Evolutionary conservation across 1,140 invertebrate genomes (phyloP).

Genomic region (Drosophila lacteicornis): DNA sequence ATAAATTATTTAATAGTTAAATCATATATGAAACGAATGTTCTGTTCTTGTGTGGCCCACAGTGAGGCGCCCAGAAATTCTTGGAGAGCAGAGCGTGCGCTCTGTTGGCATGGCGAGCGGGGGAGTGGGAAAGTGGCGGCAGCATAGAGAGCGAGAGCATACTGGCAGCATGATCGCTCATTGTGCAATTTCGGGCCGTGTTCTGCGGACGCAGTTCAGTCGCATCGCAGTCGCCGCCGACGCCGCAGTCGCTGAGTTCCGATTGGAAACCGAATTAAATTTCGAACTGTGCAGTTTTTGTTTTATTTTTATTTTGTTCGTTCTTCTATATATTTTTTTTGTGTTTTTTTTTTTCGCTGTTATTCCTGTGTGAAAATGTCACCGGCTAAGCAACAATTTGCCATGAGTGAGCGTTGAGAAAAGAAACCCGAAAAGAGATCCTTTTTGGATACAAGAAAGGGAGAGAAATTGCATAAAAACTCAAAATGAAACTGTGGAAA

Average conservation of each 20-base stretch:
- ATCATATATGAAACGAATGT: not conserved
- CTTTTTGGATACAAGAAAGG: not conserved
- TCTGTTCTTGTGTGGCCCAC: not conserved
- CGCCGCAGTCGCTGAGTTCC: conserved; percentile 13
- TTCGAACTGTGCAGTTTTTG: conserved; percentile 12
- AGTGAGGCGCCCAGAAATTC: conserved; percentile 34
- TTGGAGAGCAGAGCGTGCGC: conserved; percentile 35
- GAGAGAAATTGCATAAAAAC: conserved; percentile 1
- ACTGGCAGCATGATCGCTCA: conserved; percentile 45
- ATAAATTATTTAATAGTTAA: not conserved
- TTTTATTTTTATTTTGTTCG: conserved; percentile 19
- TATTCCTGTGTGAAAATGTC: conserved; percentile 36
- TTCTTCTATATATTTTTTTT: conserved; percentile 7
- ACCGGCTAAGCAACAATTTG: conserved; percentile 31
- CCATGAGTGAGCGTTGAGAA: conserved; percentile 25
- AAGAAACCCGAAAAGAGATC: conserved; percentile 10
- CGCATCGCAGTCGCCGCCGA: conserved; percentile 39
- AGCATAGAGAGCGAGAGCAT: conserved; percentile 9
- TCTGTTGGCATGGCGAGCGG: not conserved
- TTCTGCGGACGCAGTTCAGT: conserved; percentile 55
- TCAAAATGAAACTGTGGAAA: conserved; percentile 81
- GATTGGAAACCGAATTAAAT: conserved; percentile 16
- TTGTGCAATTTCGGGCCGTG: conserved; percentile 72
- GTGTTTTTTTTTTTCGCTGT: not conserved
- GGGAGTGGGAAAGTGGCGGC: conserved; percentile 1